A percentile compares a stretch with the other conserved stretches of the same genome.
Evolutionary conservation across 2,797 vertebrate genomes (phyloP).

Genomic region (Nyctibius grandis): DNA sequence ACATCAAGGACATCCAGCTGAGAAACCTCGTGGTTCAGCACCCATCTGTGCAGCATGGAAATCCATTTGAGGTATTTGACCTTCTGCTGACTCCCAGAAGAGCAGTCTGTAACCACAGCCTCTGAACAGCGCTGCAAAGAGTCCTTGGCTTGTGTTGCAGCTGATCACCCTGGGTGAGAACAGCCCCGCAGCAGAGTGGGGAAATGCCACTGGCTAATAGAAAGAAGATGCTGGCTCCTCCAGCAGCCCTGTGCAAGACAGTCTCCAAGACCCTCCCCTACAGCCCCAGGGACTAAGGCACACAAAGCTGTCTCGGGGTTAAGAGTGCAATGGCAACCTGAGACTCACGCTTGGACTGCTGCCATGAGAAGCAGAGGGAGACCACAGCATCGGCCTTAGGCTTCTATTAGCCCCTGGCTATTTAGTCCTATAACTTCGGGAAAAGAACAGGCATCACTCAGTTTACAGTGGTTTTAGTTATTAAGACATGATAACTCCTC

Average conservation of each 20-base stretch:
- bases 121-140: neutral
- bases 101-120: neutral
- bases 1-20: neutral
- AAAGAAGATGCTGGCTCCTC: neutral
- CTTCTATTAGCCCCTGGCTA: neutral
- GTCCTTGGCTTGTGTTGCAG: neutral
- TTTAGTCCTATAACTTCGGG: neutral
- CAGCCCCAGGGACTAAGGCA: neutral
- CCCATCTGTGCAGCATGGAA: neutral
- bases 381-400: neutral
- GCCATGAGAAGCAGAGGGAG: neutral
- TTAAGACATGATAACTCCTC: neutral
- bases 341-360: neutral
- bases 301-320: neutral
- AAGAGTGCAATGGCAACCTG: constrained; percentile 6
- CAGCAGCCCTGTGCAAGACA: neutral
- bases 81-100: neutral
- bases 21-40: neutral
- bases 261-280: neutral
- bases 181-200: neutral
- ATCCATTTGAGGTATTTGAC: neutral
- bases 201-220: neutral
- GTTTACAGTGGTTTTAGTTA: neutral
- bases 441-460: neutral
- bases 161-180: neutral